Base-by-base conservation (phyloP, 2,113 vertebrate genomes). In the Phoxinus phoxinus region DNA sequence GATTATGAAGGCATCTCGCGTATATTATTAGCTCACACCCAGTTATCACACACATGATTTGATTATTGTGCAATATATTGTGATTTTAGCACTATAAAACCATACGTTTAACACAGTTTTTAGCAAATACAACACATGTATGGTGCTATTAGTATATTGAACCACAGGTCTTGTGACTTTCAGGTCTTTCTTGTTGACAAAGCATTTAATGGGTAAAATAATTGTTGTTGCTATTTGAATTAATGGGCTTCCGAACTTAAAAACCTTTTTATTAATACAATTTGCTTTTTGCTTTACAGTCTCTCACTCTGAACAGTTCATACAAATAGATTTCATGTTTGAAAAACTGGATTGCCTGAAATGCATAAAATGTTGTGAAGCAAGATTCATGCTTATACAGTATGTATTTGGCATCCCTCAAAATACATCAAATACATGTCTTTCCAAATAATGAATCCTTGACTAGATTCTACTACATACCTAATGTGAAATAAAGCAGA, bases 21-120 rank as follows among this genome's bases (percentile, higher is more conserved):
- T 79, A 88, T 90, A 89, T 87, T 92, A 91, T 92, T 93, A 90
- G 87, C 82, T 69, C 65, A 51, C 69, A 75, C 30, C 76, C 76
- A 88, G 21, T 56, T 87, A 87, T 87, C 82, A 77, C 85, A 69
- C 87, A 88, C 87, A 72, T 58, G 67, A 88, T 85, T 77, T 30
- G 69, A 46, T 85, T 51, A 63, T 23, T 65, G 41, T 37, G 13
- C 71, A 56, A 8, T 23, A 23, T 6, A 7, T 37, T 83, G 53
- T 74, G 32, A 41, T 79, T 41, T 41, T 25, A 41, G 19, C 11
- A 17, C 51, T 11, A 13, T 79, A 13, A 79, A 61, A 79, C 56
- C 76, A 79, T 61, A 79, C 56, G 23, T 59, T 59, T 79, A 79
- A 25, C 32, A 25, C 3, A 35, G 11, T 1, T 37, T 78, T 78